phyloP scores from a whole-genome alignment of 2,113 vertebrate species.

The Hiodon alosoides region DNA sequence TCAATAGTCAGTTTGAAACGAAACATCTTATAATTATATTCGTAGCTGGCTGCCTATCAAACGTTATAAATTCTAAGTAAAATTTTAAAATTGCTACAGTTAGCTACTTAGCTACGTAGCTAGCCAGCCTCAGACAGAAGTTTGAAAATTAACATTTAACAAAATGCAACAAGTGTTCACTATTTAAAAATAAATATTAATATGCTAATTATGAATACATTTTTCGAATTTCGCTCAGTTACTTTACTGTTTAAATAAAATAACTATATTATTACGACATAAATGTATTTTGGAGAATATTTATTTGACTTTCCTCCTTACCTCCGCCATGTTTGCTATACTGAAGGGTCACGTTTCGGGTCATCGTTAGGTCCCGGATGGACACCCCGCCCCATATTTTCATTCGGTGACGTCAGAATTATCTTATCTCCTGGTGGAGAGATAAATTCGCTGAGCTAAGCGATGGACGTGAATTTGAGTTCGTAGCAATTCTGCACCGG shows the following conservation, averaged over 20 bases:
- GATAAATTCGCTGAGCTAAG: too few species aligned
- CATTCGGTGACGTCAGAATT: not conserved
- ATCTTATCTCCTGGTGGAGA: too few species aligned
- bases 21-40: too few species aligned
- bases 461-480: too few species aligned
- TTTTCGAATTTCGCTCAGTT: not conserved
- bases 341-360: conserved; percentile 39
- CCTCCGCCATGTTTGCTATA: conserved; percentile 49
- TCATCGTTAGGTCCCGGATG: conserved; percentile 39
- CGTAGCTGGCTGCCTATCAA: too few species aligned
- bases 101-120: conserved; percentile 7
- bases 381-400: conserved; percentile 2
- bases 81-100: not conserved
- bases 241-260: too few species aligned
- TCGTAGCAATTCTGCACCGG: too few species aligned
- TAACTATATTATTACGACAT: not conserved
- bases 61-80: too few species aligned
- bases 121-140: not conserved
- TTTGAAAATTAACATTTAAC: not conserved
- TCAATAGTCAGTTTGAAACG: too few species aligned
- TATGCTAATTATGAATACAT: not conserved
- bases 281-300: conserved; percentile 4
- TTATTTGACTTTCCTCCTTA: conserved; percentile 41
- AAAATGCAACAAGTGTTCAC: not conserved
- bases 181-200: too few species aligned